Conservation (phyloP, 2,888 invertebrate genomes). For the Arenicola marina region DNA sequence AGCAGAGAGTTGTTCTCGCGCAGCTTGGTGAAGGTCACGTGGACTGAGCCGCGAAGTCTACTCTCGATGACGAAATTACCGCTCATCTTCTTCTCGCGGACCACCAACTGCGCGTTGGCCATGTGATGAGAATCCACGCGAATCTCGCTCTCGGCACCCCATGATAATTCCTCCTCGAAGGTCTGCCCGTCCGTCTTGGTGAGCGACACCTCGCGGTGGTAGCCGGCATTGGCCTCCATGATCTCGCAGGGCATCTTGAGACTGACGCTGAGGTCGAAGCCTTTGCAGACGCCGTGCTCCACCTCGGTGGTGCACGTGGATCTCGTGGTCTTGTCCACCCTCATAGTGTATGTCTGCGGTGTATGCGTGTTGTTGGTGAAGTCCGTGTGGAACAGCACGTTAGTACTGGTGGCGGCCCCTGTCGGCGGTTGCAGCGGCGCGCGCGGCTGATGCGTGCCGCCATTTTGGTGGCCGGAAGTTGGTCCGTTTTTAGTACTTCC, state of each 20-base stretch:
- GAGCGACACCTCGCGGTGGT: constrained; percentile 58
- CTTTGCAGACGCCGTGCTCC: constrained; percentile 41
- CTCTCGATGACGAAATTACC: constrained; percentile 57
- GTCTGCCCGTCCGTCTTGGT: constrained; percentile 55
- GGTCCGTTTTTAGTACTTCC: background rate
- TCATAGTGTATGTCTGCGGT: constrained; percentile 38
- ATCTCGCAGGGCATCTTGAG: constrained; percentile 60
- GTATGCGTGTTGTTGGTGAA: constrained; percentile 37
- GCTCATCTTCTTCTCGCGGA: constrained; percentile 50
- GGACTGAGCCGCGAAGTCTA: constrained; percentile 49
- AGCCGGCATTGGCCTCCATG: constrained; percentile 58
- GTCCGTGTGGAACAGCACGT: constrained; percentile 37
- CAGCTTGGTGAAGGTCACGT: constrained; percentile 56
- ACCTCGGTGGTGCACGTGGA: constrained; percentile 31
- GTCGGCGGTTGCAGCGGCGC: background rate
- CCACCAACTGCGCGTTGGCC: constrained; percentile 56
- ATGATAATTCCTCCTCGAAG: constrained; percentile 52
- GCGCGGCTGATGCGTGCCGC: background rate
- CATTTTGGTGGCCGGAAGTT: background rate
- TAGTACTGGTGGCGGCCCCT: constrained; percentile 4
- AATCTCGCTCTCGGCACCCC: constrained; percentile 59
- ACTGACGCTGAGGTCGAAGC: constrained; percentile 55
- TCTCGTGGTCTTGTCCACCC: constrained; percentile 36
- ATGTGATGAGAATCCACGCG: constrained; percentile 38
- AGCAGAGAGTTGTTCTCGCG: constrained; percentile 60